Conservation (phyloP, 2,888 invertebrate genomes). For the Perithous albicinctus region DNA sequence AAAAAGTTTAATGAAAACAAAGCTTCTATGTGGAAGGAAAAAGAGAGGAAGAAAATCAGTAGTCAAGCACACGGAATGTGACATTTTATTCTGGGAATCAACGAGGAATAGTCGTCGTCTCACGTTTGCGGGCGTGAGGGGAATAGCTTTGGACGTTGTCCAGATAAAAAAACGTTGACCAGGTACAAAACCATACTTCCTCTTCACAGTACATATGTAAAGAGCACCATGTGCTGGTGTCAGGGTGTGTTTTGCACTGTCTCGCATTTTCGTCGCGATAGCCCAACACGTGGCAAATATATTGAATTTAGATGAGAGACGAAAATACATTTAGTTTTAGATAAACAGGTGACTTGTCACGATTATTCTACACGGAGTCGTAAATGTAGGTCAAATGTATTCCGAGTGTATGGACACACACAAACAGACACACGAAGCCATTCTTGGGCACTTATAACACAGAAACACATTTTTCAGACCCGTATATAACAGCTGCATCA, state of each 20-base stretch:
- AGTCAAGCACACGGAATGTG: slow-evolving; percentile 15
- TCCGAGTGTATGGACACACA: slow-evolving; percentile 23
- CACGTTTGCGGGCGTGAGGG: slow-evolving; percentile 45
- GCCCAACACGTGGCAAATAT: slow-evolving; percentile 40
- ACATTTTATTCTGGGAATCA: slow-evolving; percentile 40
- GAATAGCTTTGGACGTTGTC: slow-evolving; percentile 55
- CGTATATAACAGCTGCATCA: slow-evolving; percentile 53
- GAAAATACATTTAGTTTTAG: slow-evolving; percentile 32
- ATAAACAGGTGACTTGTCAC: slow-evolving; percentile 21
- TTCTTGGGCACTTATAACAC: slow-evolving; percentile 35
- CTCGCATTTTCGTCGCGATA: neutral
- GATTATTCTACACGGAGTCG: slow-evolving; percentile 39
- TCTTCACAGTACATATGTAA: neutral
- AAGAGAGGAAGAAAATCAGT: slow-evolving; percentile 7
- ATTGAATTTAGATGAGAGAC: slow-evolving; percentile 39
- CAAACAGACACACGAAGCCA: slow-evolving; percentile 2
- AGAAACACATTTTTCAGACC: slow-evolving; percentile 36
- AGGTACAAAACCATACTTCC: neutral
- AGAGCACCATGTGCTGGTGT: slow-evolving; percentile 10
- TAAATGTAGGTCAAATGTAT: slow-evolving; percentile 58
- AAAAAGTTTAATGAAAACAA: neutral
- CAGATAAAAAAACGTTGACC: slow-evolving; percentile 40
- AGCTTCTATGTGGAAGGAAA: slow-evolving; percentile 7
- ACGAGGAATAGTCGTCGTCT: slow-evolving; percentile 34
- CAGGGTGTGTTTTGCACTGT: slow-evolving; percentile 27